These are phyloP conservation scores for Plutomurus gul DNA, from an alignment of 1,140 invertebrate species.

Conservation along the genomic window DNA sequence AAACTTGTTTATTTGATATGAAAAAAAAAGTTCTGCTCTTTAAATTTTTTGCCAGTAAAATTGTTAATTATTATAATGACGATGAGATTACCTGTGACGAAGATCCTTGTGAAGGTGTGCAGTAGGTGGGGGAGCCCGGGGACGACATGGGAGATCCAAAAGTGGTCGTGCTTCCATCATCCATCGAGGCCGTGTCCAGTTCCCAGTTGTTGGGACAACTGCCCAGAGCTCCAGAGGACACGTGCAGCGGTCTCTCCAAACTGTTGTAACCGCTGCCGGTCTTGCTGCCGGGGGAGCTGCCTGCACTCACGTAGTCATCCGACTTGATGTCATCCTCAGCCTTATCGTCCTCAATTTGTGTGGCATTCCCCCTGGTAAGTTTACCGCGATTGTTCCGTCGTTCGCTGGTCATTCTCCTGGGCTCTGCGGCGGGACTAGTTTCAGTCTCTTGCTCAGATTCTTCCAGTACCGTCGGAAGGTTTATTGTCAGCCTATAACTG, in stretches of 20 bases:
- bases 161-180: conserved; percentile 38
- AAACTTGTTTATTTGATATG: too few species aligned
- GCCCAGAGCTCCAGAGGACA: conserved; percentile 2
- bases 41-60: too few species aligned
- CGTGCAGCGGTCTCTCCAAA: conserved; percentile 45
- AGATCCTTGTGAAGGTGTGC: conserved; percentile 48
- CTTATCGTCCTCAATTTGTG: conserved; percentile 44
- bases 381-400: background rate
- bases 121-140: conserved; percentile 48
- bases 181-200: conserved; percentile 33
- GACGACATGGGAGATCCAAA: conserved; percentile 46
- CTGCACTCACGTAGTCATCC: conserved; percentile 41
- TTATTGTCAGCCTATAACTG: conserved; percentile 38
- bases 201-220: background rate
- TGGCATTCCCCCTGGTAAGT: conserved; percentile 21
- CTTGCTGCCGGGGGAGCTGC: conserved; percentile 37
- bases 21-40: too few species aligned
- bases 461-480: conserved; percentile 46
- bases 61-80: background rate
- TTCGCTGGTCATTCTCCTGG: conserved; percentile 37
- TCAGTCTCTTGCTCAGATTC: conserved; percentile 51
- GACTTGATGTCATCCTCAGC: conserved; percentile 32
- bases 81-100: conserved; percentile 44
- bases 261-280: conserved; percentile 43
- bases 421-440: conserved; percentile 32